Evolutionary conservation across 2,797 vertebrate species (phyloP).

Genomic region (Vespertilio murinus): DNA sequence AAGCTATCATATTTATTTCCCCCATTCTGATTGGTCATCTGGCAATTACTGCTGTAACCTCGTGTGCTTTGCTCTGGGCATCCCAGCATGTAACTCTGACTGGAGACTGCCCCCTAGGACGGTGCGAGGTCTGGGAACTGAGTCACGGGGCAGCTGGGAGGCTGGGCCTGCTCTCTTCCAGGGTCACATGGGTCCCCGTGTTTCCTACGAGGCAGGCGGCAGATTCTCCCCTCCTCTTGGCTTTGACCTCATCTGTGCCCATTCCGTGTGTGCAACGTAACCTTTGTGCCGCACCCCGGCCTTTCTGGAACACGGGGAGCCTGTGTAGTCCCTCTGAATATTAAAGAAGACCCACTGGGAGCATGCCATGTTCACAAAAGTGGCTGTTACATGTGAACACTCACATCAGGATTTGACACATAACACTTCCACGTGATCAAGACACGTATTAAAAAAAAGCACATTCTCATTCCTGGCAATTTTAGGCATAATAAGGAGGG

Average conservation of each 20-base stretch:
- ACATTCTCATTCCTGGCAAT: background rate
- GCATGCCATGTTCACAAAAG: no score
- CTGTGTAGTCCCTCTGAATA: background rate
- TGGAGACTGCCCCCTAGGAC: accelerated
- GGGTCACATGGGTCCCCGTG: background rate
- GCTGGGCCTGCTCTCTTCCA: background rate
- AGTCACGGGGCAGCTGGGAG: background rate
- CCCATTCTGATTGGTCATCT: background rate
- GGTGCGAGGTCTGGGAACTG: background rate
- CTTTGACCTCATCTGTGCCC: background rate
- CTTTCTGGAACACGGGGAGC: background rate
- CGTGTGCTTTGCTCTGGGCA: background rate
- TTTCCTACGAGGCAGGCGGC: background rate
- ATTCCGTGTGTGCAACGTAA: accelerated
- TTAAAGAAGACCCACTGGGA: background rate
- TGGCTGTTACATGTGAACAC: background rate
- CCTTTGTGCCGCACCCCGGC: background rate
- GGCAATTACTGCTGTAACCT: background rate
- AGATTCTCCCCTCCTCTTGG: no score
- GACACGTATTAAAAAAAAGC: background rate
- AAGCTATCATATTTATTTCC: background rate
- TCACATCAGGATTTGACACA: no score
- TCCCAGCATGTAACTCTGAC: no score
- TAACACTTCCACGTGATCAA: background rate
- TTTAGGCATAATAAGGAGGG: background rate